Conservation (phyloP, 2,113 vertebrate species). For the Pituophis catenifer region DNA sequence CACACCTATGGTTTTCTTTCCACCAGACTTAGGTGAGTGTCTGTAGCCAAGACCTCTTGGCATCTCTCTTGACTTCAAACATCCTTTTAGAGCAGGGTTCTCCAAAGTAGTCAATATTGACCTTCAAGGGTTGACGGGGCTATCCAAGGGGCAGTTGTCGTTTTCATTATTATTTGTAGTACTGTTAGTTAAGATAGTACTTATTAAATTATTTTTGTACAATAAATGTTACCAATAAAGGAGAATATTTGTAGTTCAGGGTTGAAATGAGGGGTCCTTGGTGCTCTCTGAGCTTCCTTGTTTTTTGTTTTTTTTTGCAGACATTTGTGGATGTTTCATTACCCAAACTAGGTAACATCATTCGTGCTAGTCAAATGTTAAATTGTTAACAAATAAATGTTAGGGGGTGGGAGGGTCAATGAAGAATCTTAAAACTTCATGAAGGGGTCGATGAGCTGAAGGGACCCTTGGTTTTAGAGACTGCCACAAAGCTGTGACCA, state of each 20-base stretch:
- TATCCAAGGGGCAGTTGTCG: not conserved
- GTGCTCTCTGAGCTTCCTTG: no score
- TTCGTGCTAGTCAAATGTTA: no score
- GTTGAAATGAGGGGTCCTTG: no score
- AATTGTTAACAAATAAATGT: no score
- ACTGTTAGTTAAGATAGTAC: not conserved
- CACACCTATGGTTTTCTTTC: not conserved
- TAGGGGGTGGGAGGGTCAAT: rapidly evolving
- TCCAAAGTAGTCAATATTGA: not conserved
- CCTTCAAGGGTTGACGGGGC: not conserved
- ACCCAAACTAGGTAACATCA: no score
- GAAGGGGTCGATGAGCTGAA: not conserved
- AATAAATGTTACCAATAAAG: not conserved
- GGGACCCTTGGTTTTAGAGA: not conserved
- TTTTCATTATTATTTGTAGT: not conserved
- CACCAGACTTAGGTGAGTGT: not conserved
- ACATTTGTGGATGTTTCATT: no score
- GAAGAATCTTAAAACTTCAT: not conserved
- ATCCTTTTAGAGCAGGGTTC: not conserved
- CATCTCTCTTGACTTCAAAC: not conserved
- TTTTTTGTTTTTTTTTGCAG: no score
- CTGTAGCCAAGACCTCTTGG: not conserved
- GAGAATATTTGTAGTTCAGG: no score
- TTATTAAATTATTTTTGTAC: not conserved
- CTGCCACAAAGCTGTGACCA: not conserved